Evolutionary conservation across 2,113 vertebrate species (phyloP).

Genomic region (Neolamprologus devosi): DNA sequence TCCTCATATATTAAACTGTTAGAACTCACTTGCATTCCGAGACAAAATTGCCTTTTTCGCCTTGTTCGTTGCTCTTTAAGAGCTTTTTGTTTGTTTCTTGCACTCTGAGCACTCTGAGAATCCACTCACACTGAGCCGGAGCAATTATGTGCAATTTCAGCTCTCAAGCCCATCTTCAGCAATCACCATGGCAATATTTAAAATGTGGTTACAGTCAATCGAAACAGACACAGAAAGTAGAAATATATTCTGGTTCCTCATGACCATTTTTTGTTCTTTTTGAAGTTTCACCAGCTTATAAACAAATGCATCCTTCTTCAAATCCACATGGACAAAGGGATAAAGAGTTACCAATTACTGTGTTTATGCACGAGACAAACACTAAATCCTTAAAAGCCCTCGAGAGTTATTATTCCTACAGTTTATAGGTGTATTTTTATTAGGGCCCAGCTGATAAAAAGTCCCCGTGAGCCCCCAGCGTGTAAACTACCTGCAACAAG

Average conservation of each 20-base stretch:
- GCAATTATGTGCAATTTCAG: slow-evolving; percentile 73
- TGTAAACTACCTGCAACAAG: slow-evolving; percentile 52
- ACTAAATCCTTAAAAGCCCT: background rate
- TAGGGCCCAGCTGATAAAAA: slow-evolving; percentile 33
- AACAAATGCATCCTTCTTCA: slow-evolving; percentile 9
- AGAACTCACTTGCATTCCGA: background rate
- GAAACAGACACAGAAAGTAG: slow-evolving; percentile 28
- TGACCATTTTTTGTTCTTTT: slow-evolving; percentile 16
- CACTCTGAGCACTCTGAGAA: slow-evolving; percentile 50
- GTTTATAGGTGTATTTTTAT: slow-evolving; percentile 9
- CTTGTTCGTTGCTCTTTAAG: slow-evolving; percentile 15
- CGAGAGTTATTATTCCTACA: background rate
- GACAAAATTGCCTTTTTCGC: slow-evolving; percentile 17
- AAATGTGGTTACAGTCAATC: slow-evolving; percentile 56
- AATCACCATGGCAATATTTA: slow-evolving; percentile 73
- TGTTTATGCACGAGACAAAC: slow-evolving; percentile 4
- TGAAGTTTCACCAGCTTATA: background rate
- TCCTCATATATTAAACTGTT: background rate
- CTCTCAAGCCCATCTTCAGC: slow-evolving; percentile 64
- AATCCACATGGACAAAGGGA: background rate
- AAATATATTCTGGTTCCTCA: slow-evolving; percentile 11
- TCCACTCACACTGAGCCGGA: slow-evolving; percentile 52
- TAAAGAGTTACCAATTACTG: background rate
- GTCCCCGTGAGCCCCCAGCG: slow-evolving; percentile 17
- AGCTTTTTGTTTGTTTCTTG: slow-evolving; percentile 42